These are phyloP conservation scores for Megalops cyprinoides DNA, from an alignment of 2,797 vertebrate genomes.

Conservation along the genomic window DNA sequence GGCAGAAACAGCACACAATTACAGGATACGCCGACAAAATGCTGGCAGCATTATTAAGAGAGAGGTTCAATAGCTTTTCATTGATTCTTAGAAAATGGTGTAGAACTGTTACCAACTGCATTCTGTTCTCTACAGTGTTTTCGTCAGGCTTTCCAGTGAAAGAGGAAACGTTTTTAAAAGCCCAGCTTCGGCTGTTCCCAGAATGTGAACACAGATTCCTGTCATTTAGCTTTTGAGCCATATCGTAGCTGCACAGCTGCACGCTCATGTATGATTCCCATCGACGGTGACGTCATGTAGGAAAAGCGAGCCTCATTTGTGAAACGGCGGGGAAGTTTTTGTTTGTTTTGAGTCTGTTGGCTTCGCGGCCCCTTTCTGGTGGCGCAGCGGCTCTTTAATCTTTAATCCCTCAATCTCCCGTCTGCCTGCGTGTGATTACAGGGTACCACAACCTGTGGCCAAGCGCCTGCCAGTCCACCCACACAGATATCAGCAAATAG, in stretches of 20 bases:
- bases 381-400: neutral
- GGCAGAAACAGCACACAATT: neutral
- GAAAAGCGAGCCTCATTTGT: neutral
- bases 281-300: neutral
- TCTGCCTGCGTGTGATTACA: neutral
- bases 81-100: neutral
- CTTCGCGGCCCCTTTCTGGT: neutral
- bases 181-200: neutral
- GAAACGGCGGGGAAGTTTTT: neutral
- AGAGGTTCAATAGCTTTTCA: neutral
- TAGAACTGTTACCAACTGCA: neutral
- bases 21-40: no score
- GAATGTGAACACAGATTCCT: neutral
- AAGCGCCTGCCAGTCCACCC: neutral
- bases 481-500: conserved; percentile 1
- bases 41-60: neutral
- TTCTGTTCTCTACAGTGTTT: neutral
- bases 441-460: neutral
- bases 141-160: neutral
- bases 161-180: neutral
- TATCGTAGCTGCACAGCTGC: neutral
- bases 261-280: neutral
- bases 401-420: conserved; percentile 19
- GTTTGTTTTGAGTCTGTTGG: neutral
- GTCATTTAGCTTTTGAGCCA: neutral